phyloP scores from a whole-genome alignment of 2,797 vertebrate species.

The Mico argentatus region DNA sequence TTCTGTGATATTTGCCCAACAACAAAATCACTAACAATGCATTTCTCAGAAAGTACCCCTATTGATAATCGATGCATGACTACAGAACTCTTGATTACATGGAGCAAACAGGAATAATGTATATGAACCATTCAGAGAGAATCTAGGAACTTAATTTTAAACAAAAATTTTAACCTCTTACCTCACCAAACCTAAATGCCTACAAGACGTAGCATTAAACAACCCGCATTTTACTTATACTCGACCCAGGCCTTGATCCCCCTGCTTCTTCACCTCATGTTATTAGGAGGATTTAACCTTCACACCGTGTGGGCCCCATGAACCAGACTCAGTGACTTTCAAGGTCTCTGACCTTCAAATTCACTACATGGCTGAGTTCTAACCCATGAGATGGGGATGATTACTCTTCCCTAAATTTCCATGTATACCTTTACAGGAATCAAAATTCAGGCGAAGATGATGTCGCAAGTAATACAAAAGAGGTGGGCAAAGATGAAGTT shows the following conservation, averaged over 20 bases:
- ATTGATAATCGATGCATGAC: too few relatives aligned
- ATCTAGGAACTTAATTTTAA: constrained; percentile 13
- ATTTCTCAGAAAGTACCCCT: neutral
- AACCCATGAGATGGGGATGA: neutral
- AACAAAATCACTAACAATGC: neutral
- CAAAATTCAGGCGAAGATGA: neutral
- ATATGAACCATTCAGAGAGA: neutral
- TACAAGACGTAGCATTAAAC: neutral
- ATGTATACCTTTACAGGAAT: neutral
- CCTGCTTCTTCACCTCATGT: neutral
- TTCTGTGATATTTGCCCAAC: neutral
- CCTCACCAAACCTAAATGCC: neutral
- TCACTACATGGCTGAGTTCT: neutral
- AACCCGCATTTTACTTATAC: neutral
- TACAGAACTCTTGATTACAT: neutral
- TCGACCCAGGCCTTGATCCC: neutral
- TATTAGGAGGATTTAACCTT: neutral
- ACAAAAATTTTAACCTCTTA: neutral
- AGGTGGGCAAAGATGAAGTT: neutral
- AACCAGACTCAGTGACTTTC: neutral
- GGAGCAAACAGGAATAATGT: neutral
- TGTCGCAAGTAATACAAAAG: neutral
- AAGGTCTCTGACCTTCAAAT: neutral
- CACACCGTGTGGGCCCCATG: neutral
- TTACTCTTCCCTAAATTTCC: neutral